phyloP scores from a whole-genome alignment of 2,888 invertebrate species.

The Cataglyphis rosenhaueri region DNA sequence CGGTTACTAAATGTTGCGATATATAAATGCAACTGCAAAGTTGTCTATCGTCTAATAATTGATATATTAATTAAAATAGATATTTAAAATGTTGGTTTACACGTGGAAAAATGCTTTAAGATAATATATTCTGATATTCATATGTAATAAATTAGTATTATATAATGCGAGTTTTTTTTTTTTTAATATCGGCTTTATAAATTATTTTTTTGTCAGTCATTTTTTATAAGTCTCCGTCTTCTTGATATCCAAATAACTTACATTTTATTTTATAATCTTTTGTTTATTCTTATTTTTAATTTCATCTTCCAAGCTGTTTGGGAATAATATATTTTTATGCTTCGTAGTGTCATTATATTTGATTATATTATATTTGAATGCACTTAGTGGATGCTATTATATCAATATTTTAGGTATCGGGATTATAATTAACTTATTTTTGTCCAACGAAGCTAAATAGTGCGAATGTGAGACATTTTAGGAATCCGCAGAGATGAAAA shows the following conservation, averaged over 20 bases:
- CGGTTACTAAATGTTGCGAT: background rate
- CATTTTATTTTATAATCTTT: background rate
- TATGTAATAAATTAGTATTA: background rate
- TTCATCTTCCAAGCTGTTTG: background rate
- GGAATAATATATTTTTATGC: background rate
- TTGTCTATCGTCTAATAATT: background rate
- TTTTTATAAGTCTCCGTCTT: background rate
- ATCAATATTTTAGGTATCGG: too few species aligned
- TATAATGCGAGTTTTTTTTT: background rate
- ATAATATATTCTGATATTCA: background rate
- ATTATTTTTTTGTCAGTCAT: background rate
- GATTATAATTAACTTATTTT: conserved; percentile 20
- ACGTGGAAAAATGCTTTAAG: background rate
- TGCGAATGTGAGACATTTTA: background rate
- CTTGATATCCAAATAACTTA: background rate
- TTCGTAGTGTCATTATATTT: background rate
- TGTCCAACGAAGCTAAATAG: background rate
- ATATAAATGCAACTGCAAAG: background rate
- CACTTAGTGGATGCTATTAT: background rate
- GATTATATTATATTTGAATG: conserved; percentile 30
- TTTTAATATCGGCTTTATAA: background rate
- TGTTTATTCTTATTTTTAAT: background rate
- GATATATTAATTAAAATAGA: background rate
- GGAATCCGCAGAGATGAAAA: background rate
- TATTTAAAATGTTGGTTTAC: background rate